Conservation (phyloP, 2,888 invertebrate genomes). For the Tetanocera ferruginea region DNA sequence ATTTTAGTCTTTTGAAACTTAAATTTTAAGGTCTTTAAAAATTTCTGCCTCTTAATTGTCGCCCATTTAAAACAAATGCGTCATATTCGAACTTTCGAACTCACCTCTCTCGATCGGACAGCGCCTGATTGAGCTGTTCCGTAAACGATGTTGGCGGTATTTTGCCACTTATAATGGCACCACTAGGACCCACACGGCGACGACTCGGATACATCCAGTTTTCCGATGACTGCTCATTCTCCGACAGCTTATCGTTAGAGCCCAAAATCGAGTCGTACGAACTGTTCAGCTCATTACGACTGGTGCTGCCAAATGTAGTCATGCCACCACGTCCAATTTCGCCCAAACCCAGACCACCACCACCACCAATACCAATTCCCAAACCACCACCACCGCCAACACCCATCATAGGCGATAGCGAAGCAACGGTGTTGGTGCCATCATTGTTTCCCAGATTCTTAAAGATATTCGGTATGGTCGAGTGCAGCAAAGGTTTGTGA, state of each 20-base stretch:
- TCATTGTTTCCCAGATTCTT: conserved; percentile 49
- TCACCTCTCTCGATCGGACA: conserved; percentile 87
- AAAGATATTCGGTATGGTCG: conserved; percentile 66
- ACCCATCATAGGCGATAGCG: conserved; percentile 57
- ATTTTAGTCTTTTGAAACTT: no score
- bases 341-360: conserved; percentile 50
- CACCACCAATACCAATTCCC: conserved; percentile 44
- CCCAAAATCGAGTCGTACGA: conserved; percentile 70
- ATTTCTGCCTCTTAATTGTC: no score
- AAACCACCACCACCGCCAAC: conserved; percentile 48
- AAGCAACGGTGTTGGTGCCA: conserved; percentile 29
- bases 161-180: conserved; percentile 60
- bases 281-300: conserved; percentile 68
- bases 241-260: conserved; percentile 69
- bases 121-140: conserved; percentile 88
- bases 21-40: no score
- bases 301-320: conserved; percentile 63
- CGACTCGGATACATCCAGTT: conserved; percentile 70
- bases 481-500: conserved; percentile 59
- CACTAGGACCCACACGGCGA: conserved; percentile 67
- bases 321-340: conserved; percentile 66
- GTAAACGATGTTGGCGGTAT: conserved; percentile 82
- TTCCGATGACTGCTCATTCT: conserved; percentile 66
- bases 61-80: no score
- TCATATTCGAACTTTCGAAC: conserved; percentile 22